Evolutionary conservation across 2,113 vertebrate genomes (phyloP).

Genomic region (Sarotherodon lohbergeri): DNA sequence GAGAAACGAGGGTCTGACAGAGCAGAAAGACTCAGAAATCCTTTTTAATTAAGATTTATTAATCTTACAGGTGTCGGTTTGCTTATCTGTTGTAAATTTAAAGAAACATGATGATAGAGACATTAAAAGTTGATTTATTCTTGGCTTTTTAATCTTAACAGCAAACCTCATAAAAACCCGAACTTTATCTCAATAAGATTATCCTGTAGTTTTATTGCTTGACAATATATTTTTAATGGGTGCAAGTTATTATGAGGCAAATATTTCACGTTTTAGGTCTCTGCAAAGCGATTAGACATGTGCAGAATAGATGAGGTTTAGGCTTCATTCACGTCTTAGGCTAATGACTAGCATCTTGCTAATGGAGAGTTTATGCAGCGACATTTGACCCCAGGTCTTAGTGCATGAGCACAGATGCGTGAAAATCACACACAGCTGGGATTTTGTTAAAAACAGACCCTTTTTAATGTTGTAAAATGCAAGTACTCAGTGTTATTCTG

Average conservation of each 20-base stretch:
- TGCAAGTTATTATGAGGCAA: constrained; percentile 42
- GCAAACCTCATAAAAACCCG: background rate
- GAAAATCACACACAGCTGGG: background rate
- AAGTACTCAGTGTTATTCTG: background rate
- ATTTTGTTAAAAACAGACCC: background rate
- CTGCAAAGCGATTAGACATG: constrained; percentile 7
- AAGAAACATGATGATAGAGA: background rate
- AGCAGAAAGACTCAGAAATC: background rate
- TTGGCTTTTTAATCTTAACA: background rate
- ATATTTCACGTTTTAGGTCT: constrained; percentile 2
- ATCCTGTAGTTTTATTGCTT: background rate
- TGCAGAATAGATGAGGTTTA: constrained; percentile 28
- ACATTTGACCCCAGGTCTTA: constrained; percentile 17
- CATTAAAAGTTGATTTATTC: background rate
- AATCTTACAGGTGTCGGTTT: background rate
- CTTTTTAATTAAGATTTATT: background rate
- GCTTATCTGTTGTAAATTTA: background rate
- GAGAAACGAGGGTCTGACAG: background rate
- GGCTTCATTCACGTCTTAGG: constrained; percentile 31
- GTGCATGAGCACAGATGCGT: background rate
- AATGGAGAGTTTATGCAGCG: constrained; percentile 63
- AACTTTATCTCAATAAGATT: background rate
- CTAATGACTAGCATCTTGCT: constrained; percentile 33
- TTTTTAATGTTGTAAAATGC: background rate
- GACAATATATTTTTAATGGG: background rate